Conservation (phyloP, 1,140 invertebrate species). For the Vanessa tameamea region DNA sequence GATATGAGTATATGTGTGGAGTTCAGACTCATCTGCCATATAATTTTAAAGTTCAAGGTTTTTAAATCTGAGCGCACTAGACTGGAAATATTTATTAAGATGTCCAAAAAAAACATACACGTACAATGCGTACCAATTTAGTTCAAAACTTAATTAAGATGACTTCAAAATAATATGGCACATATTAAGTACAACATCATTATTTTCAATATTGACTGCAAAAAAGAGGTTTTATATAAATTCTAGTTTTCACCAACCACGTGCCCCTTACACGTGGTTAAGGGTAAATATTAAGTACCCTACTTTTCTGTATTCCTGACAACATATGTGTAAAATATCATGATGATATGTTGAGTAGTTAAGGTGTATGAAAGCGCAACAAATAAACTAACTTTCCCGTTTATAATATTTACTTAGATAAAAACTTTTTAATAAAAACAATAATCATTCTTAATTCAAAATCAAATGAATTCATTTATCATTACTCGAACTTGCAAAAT, state of each 20-base stretch:
- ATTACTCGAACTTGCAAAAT: slow-evolving; percentile 17
- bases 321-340: too few species aligned
- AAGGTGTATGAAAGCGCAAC: too few species aligned
- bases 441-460: neutral
- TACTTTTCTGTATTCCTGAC: too few species aligned
- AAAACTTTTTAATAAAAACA: neutral
- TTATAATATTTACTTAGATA: neutral
- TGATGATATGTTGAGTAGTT: too few species aligned
- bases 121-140: neutral
- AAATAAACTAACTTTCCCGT: too few species aligned
- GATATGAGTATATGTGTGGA: neutral
- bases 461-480: slow-evolving; percentile 25
- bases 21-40: neutral
- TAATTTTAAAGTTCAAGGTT: neutral
- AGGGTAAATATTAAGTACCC: too few species aligned
- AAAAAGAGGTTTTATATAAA: too few species aligned
- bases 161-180: too few species aligned
- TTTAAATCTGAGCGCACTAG: neutral
- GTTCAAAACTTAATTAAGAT: neutral
- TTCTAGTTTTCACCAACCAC: too few species aligned
- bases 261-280: too few species aligned
- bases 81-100: neutral
- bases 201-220: too few species aligned
- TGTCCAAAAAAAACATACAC: neutral
- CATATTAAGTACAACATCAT: too few species aligned